Base-by-base conservation (phyloP, 2,888 invertebrate species). In the Nomada hirtipes region DNA sequence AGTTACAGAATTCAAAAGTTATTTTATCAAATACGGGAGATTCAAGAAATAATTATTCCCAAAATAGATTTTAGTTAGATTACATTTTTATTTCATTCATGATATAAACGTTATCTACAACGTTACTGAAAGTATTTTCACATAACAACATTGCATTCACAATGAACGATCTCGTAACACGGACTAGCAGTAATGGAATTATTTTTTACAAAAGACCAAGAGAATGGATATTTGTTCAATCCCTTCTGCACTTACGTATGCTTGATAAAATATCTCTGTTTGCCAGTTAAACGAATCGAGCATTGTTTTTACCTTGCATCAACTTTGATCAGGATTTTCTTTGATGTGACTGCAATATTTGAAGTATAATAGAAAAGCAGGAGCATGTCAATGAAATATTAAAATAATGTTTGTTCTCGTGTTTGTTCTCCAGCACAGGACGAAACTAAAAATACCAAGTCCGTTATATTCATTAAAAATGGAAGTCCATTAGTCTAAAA, bases 251-350 rank as follows among this genome's bases (percentile, higher is more conserved):
- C 15, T 42, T 50, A 20, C n/a, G 3, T 65, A 15, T 52, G 42
- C 29, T 42, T 23, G 13, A 26, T 63, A 44, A 36, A 72, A 53
- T 63, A 44, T 15, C 26, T 29, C 26, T 44, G 29, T n/a, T 15
- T 18, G 29, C 18, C 59, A 36, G n/a, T 44, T 10, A 20, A 57
- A 57, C 68, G 57, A 69, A 69, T 69, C 57, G 57, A 57, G 23
- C 15, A 2, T 18, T 44, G 20, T n/a, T 4, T 9, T n/a, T 20
- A 20, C 0, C n/a, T 20, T 13, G 42, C 36, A 18, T 18, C 59
- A 29, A 59, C 29, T 18, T 11, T 36, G 7, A 59, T 7, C 36
- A 7, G 0, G 29, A 18, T 36, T 36, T 18, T 29, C 57, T 57
- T 57, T 57, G 26, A 57, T 18, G 57, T 2, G 10, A 13, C 4